A percentile compares a stretch with the other conserved stretches of the same genome.
Evolutionary conservation across 1,140 invertebrate genomes (phyloP).

Genomic region (Platorchestia sp.): DNA sequence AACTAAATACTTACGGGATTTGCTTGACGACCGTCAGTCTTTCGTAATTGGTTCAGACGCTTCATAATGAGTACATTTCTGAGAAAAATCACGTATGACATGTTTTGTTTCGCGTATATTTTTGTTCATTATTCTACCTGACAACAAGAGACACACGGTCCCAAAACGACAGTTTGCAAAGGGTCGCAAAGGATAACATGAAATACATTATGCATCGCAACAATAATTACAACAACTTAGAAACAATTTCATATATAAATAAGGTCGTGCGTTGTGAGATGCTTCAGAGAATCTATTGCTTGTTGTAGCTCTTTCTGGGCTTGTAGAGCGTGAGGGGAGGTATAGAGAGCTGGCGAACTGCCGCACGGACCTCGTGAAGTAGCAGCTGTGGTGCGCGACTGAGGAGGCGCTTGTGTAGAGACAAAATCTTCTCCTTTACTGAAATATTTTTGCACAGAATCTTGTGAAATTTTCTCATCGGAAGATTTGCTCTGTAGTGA

Average conservation of each 20-base stretch:
- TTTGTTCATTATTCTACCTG: background rate
- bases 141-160: background rate
- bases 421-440: background rate
- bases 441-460: background rate
- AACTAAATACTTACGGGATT: background rate
- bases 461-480: background rate
- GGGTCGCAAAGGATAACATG: background rate
- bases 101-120: background rate
- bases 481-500: background rate
- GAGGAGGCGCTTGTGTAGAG: background rate
- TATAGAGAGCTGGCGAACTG: slow-evolving; percentile 22
- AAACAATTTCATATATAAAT: slow-evolving; percentile 9
- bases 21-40: background rate
- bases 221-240: background rate
- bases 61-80: background rate
- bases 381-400: background rate
- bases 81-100: background rate
- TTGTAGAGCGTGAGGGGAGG: background rate
- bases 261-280: slow-evolving; percentile 38
- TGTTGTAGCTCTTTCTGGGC: slow-evolving; percentile 34
- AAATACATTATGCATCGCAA: background rate
- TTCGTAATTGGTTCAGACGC: too few relatives aligned
- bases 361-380: background rate
- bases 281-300: slow-evolving; percentile 25
- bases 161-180: background rate